Percentiles rank a stretch among this genome's conserved stretches.
Evolutionary conservation across 2,888 invertebrate species (phyloP).

Genomic region (Platycheirus rosarum): DNA sequence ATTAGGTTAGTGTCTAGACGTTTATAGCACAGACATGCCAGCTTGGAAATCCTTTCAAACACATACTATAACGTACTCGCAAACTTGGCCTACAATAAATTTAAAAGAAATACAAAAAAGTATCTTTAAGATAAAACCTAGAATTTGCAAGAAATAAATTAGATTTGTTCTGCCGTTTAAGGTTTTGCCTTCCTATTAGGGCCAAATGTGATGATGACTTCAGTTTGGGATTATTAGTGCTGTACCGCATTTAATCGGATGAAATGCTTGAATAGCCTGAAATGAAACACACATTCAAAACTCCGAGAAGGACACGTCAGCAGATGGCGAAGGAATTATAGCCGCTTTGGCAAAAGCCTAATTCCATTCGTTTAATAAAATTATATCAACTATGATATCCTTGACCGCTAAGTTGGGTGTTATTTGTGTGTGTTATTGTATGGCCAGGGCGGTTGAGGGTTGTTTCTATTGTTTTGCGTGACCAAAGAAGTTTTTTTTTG

Average conservation of each 20-base stretch:
- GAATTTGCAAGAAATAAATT: not conserved
- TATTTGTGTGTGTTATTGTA: conserved; percentile 15
- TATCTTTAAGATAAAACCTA: conserved; percentile 15
- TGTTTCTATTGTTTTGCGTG: conserved; percentile 25
- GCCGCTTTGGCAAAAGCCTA: not conserved
- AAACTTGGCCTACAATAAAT: conserved; percentile 24
- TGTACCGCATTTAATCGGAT: not conserved
- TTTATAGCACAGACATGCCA: conserved; percentile 4
- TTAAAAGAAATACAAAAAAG: conserved; percentile 18
- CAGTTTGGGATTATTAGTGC: not conserved
- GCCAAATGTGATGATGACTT: not conserved
- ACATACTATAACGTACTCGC: not conserved
- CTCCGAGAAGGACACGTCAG: too few relatives aligned
- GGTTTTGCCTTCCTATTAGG: not conserved
- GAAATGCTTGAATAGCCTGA: not conserved
- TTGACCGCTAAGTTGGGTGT: not conserved
- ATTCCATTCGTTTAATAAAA: not conserved
- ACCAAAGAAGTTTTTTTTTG: conserved; percentile 11
- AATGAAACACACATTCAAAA: conserved; percentile 14
- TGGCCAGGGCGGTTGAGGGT: conserved; percentile 13
- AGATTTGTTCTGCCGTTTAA: not conserved
- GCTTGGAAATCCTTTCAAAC: conserved; percentile 2
- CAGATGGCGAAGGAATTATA: conserved; percentile 4
- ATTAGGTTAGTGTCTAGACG: conserved; percentile 40
- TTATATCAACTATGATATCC: conserved; percentile 8